Base-by-base conservation (phyloP, 2,888 invertebrate species). In the Acleris laterana region DNA sequence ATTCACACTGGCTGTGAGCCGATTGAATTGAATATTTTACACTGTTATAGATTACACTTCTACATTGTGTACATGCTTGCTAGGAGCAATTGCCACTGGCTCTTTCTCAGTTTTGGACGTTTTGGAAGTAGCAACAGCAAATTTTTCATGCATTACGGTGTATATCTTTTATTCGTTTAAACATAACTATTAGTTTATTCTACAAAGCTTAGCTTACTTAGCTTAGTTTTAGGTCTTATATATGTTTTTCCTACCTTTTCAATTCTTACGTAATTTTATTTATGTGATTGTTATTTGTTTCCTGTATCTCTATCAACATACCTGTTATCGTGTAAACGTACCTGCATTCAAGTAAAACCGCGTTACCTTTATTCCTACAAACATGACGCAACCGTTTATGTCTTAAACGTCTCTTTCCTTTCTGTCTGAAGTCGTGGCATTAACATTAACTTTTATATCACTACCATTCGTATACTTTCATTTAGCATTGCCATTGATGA, bases 1-100 rank as follows among this genome's bases (percentile, higher is more conserved):
- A 22, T 48, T 28, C 46, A 32, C 48, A 55, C 53, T n/a, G 28
- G 17, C 46, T 57, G 44, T n/a, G n/a, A 46, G 6, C n/a, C n/a
- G 42, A 20, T 46, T 17, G 17, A 38, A 38, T 38, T 38, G 38
- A 38, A 13, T 38, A 4, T 4, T 38, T 13, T 38, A 38, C 38
- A 4, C 11, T 38, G 38, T 38, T 38, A 38, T 38, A 38, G 38
- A 38, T 38, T 38, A 1, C 13, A 13, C 4, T 32, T 32, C 32
- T 38, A 38, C 3, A 38, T 11, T 38, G 0, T 11, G 38, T 38
- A 11, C 7, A 38, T 38, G 11, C 11, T 11, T 13, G 38, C 11
- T 38, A 38, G 38, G 9, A 32, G 32, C 3, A 11, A 38, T 38
- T 38, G 38, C 38, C 3, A 38, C 38, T 13, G 13, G 11, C 0